Percentiles rank a stretch among this genome's conserved stretches.
Conservation (phyloP, 2,797 vertebrate genomes). For the Micromesistius poutassou region DNA sequence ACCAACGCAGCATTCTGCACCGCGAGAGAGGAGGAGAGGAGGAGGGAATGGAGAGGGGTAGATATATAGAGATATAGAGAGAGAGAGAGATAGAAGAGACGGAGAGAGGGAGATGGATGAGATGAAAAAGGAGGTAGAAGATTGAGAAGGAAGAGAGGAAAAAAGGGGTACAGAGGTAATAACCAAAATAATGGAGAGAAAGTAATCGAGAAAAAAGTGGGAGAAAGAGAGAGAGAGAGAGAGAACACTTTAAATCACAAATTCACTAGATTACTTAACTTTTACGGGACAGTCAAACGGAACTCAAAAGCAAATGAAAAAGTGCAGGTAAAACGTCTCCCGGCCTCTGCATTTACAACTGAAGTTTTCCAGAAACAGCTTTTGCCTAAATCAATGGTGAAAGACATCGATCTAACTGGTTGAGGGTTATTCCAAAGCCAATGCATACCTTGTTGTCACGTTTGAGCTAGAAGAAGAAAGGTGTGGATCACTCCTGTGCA, state of each 20-base stretch:
- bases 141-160: too few species aligned
- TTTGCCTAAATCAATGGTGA: background rate
- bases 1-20: slow-evolving; percentile 66
- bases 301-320: background rate
- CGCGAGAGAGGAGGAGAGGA: background rate
- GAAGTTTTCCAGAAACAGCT: background rate
- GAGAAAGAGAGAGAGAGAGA: background rate
- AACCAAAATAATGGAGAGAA: background rate
- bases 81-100: too few species aligned
- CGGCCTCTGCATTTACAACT: background rate
- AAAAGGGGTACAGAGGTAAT: background rate
- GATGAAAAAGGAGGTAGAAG: too few species aligned
- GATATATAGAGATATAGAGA: background rate
- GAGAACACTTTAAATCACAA: background rate
- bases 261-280: background rate
- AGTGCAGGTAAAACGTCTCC: background rate
- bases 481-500: slow-evolving; percentile 29
- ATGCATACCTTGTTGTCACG: slow-evolving; percentile 54
- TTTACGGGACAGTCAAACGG: background rate
- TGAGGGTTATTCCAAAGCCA: background rate
- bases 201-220: background rate
- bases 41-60: background rate
- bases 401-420: background rate
- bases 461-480: background rate
- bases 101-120: background rate